These are phyloP conservation scores for Lota lota DNA, from an alignment of 2,113 vertebrate genomes.

Conservation along the genomic window DNA sequence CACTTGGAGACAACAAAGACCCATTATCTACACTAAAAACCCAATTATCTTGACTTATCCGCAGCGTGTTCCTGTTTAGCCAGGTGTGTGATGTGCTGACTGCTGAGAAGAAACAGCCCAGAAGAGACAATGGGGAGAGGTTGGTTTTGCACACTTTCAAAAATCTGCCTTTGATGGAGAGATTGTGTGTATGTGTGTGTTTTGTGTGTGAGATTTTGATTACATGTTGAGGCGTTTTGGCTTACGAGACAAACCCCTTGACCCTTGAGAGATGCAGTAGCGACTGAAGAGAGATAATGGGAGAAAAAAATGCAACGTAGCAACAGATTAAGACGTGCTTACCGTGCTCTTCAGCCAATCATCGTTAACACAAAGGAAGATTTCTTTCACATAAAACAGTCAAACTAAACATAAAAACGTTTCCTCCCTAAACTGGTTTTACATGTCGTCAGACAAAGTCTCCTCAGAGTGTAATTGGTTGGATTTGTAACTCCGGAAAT, in stretches of 20 bases:
- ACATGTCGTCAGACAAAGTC: background rate
- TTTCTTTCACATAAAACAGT: slow-evolving; percentile 9
- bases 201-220: slow-evolving; percentile 2
- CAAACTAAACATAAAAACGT: background rate
- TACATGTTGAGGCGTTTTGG: slow-evolving; percentile 15
- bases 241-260: slow-evolving; percentile 14
- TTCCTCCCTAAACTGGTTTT: background rate
- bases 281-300: slow-evolving; percentile 10
- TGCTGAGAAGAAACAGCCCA: slow-evolving; percentile 27
- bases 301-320: slow-evolving; percentile 6
- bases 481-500: slow-evolving; percentile 26
- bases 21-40: slow-evolving; percentile 56
- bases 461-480: slow-evolving; percentile 13
- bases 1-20: slow-evolving; percentile 18
- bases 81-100: slow-evolving; percentile 66
- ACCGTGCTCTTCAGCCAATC: slow-evolving; percentile 22
- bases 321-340: slow-evolving; percentile 22
- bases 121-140: slow-evolving; percentile 30
- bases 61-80: slow-evolving; percentile 49
- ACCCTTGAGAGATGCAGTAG: slow-evolving; percentile 10
- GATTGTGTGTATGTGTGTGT: background rate
- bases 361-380: background rate
- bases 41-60: slow-evolving; percentile 64
- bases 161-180: slow-evolving; percentile 1
- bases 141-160: slow-evolving; percentile 22